Conservation (phyloP, 2,888 invertebrate species). For the Zaprionus obscuricornis region DNA sequence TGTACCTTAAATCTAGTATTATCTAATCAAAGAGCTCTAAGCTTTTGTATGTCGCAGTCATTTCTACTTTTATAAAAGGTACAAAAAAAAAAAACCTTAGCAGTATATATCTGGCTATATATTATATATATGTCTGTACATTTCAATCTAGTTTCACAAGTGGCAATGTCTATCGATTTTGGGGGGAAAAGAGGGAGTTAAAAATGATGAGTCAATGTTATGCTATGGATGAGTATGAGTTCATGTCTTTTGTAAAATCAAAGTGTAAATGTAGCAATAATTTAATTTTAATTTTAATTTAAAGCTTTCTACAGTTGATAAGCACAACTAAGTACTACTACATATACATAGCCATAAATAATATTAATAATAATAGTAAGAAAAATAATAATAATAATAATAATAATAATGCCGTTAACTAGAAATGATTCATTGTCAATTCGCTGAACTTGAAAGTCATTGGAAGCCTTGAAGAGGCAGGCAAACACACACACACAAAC, state of each 20-base stretch:
- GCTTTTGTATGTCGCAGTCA: conserved; percentile 28
- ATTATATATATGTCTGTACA: no score
- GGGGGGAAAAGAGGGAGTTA: no score
- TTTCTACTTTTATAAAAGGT: conserved; percentile 14
- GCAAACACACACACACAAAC: not conserved
- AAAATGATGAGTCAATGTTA: not conserved
- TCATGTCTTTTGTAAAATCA: conserved; percentile 34
- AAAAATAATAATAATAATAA: no score
- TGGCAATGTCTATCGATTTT: no score
- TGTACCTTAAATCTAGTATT: no score
- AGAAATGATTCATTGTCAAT: conserved; percentile 29
- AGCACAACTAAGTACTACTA: no score
- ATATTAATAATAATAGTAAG: no score
- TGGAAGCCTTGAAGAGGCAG: conserved; percentile 17
- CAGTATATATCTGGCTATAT: no score
- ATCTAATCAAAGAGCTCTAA: conserved; percentile 44
- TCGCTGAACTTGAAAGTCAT: conserved; percentile 57
- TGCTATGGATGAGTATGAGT: conserved; percentile 37
- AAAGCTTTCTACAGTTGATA: conserved; percentile 22
- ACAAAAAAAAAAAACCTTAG: no score
- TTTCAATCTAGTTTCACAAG: no score
- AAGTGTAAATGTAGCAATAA: conserved; percentile 38
- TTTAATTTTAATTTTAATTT: conserved; percentile 11
- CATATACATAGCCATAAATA: conserved; percentile 12
- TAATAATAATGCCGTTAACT: not conserved